Conservation (phyloP, 2,113 vertebrate species). For the pig (Sus scrofa) region T2T-Sscrofa CM000827.6:76754001-76754500, state of each 20-base stretch:
- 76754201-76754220: constrained; percentile 46
- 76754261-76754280: background rate
- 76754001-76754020: constrained; percentile 83
- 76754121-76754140: constrained; percentile 64
- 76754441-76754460: background rate
- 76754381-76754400: background rate
- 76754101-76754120: constrained; percentile 37
- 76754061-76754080: background rate
- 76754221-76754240: constrained; percentile 38
- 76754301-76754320: background rate
- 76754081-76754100: background rate
- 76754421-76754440: background rate
- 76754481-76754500: background rate
- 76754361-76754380: constrained; percentile 4
- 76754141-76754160: constrained; percentile 40
- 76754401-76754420: background rate
- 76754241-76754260: constrained; percentile 61
- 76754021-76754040: constrained; percentile 87
- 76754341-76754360: background rate
- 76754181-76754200: constrained; percentile 74
- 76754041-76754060: constrained; percentile 80
- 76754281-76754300: constrained; percentile 53
- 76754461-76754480: background rate
- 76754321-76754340: constrained; percentile 2
- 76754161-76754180: constrained; percentile 52